These are phyloP conservation scores for Aelia acuminata DNA, from an alignment of 2,888 invertebrate species.

Conservation along the genomic window DNA sequence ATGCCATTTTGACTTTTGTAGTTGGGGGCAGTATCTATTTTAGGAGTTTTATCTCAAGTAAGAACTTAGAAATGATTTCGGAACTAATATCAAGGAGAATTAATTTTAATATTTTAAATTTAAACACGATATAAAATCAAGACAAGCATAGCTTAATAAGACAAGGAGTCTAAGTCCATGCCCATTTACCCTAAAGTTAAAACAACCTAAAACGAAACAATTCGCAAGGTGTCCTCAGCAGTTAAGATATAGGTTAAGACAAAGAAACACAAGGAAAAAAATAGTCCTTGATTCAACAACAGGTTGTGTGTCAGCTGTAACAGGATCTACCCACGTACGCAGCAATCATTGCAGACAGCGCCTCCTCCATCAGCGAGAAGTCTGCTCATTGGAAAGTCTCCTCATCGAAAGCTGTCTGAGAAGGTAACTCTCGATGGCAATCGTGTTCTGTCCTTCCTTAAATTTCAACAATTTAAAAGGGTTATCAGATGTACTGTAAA, in stretches of 20 bases:
- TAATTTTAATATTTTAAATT: too few relatives aligned
- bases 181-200: too few relatives aligned
- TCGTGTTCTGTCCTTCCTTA: not conserved
- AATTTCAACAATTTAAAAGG: not conserved
- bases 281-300: slow-evolving; percentile 46
- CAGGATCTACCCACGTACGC: slow-evolving; percentile 56
- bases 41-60: too few relatives aligned
- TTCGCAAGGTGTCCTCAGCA: not conserved
- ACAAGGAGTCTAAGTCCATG: too few relatives aligned
- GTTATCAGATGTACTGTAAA: too few relatives aligned
- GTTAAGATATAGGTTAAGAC: not conserved
- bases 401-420: not conserved
- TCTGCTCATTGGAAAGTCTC: not conserved
- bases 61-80: too few relatives aligned
- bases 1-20: too few relatives aligned
- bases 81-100: too few relatives aligned
- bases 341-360: not conserved
- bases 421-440: not conserved
- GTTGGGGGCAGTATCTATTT: too few relatives aligned
- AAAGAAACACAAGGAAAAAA: not conserved
- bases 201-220: too few relatives aligned
- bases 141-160: too few relatives aligned
- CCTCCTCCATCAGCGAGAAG: not conserved
- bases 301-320: slow-evolving; percentile 44
- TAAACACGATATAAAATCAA: too few relatives aligned